Evolutionary conservation across 2,888 invertebrate genomes (phyloP).

Genomic region (Callyntrura guangdongensis): DNA sequence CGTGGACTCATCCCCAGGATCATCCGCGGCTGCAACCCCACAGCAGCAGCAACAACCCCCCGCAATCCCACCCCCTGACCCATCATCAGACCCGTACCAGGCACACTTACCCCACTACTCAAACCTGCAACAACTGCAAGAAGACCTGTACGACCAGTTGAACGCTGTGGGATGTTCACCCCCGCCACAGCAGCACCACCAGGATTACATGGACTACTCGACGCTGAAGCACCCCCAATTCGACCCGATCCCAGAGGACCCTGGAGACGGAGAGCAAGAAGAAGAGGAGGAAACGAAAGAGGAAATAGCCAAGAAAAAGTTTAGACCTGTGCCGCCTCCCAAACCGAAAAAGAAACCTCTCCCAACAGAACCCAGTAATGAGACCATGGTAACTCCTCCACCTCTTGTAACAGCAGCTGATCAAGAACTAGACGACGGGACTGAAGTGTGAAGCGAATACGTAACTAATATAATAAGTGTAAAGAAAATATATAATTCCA

Average conservation of each 20-base stretch:
- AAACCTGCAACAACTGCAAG: slow-evolving; percentile 4
- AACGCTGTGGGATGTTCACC: background rate
- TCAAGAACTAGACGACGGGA: slow-evolving; percentile 66
- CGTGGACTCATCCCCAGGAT: background rate
- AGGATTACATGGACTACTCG: no score
- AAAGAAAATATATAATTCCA: no score
- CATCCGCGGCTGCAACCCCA: background rate
- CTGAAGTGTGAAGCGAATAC: slow-evolving; percentile 30
- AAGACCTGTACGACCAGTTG: slow-evolving; percentile 7
- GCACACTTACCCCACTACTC: background rate
- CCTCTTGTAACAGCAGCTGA: no score
- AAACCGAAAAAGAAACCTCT: slow-evolving; percentile 59
- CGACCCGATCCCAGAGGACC: slow-evolving; percentile 50
- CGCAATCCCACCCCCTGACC: background rate
- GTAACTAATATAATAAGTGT: background rate
- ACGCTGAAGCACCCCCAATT: background rate
- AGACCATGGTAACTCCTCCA: no score
- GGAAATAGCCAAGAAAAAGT: slow-evolving; percentile 47
- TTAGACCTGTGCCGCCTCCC: slow-evolving; percentile 54
- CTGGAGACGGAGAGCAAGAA: background rate
- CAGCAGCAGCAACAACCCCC: no score
- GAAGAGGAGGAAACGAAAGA: background rate
- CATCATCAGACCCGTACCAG: background rate
- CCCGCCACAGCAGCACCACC: background rate
- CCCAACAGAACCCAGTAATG: no score